phyloP scores from a whole-genome alignment of 1,140 invertebrate genomes.

The Aethina tumida region DNA sequence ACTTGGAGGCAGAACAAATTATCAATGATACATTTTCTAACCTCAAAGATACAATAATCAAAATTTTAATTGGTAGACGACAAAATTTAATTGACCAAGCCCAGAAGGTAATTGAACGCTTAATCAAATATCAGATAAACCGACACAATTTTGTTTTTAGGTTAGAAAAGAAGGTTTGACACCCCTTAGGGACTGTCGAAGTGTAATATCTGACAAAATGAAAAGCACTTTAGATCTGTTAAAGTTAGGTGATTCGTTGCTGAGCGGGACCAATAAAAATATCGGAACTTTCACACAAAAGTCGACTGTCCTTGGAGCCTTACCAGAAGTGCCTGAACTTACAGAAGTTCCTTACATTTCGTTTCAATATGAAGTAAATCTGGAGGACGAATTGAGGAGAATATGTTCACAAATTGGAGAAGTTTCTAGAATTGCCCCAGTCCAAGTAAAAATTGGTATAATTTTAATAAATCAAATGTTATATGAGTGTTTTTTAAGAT shows the following conservation, averaged over 20 bases:
- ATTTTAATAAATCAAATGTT: too few species aligned
- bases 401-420: slow-evolving; percentile 21
- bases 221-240: slow-evolving; percentile 19
- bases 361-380: slow-evolving; percentile 20
- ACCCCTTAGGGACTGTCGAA: slow-evolving; percentile 19
- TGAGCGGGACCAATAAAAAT: slow-evolving; percentile 7
- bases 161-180: slow-evolving; percentile 16
- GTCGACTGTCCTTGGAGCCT: slow-evolving; percentile 20
- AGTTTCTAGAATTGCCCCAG: slow-evolving; percentile 21
- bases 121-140: too few species aligned
- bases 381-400: slow-evolving; percentile 17
- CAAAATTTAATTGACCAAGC: slow-evolving; percentile 18
- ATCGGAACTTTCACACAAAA: slow-evolving; percentile 17
- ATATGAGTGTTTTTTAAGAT: slow-evolving; percentile 15
- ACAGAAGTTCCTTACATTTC: slow-evolving; percentile 30
- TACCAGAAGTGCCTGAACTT: slow-evolving; percentile 23
- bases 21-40: slow-evolving; percentile 22
- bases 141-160: too few species aligned
- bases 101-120: slow-evolving; percentile 20
- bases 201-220: slow-evolving; percentile 22
- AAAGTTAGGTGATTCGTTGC: slow-evolving; percentile 13
- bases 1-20: slow-evolving; percentile 16
- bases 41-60: slow-evolving; percentile 14
- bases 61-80: slow-evolving; percentile 18
- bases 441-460: slow-evolving; percentile 19